phyloP scores from a whole-genome alignment of 2,797 vertebrate genomes.

The Ceryle rudis region DNA sequence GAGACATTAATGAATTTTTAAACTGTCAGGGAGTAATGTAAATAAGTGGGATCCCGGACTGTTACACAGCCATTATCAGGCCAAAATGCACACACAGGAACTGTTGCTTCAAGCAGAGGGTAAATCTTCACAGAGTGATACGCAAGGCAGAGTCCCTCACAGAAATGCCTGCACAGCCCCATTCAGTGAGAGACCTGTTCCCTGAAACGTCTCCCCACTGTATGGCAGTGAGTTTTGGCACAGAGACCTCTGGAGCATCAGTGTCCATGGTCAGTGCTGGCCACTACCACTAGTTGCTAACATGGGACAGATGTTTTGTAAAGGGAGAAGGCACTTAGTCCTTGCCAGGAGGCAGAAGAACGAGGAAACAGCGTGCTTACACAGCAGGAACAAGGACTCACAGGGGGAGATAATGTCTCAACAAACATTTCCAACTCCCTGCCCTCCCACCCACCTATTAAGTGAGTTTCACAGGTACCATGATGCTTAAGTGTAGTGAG shows the following conservation, averaged over 20 bases:
- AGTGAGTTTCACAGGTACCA: neutral
- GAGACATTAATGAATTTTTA: conserved; percentile 76
- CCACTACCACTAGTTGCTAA: neutral
- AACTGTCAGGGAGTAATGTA: conserved; percentile 70
- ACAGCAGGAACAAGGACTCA: neutral
- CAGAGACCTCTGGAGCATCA: neutral
- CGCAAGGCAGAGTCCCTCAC: neutral
- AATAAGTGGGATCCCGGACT: conserved; percentile 66
- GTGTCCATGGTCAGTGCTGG: neutral
- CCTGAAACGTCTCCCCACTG: neutral
- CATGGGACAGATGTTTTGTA: neutral
- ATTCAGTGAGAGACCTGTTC: neutral
- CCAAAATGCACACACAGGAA: conserved; percentile 58
- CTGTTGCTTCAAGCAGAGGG: conserved; percentile 66
- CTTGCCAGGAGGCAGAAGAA: neutral
- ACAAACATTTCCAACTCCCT: neutral
- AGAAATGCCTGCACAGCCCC: conserved; percentile 13
- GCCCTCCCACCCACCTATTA: neutral
- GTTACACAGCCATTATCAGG: conserved; percentile 63
- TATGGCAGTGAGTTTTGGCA: neutral
- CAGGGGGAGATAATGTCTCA: accelerated
- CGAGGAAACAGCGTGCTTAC: neutral
- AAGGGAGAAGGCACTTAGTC: neutral
- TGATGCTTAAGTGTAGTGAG: accelerated
- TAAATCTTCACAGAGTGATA: conserved; percentile 58